Base-by-base conservation (phyloP, 2,888 invertebrate genomes). In the Aricia artaxerxes region DNA sequence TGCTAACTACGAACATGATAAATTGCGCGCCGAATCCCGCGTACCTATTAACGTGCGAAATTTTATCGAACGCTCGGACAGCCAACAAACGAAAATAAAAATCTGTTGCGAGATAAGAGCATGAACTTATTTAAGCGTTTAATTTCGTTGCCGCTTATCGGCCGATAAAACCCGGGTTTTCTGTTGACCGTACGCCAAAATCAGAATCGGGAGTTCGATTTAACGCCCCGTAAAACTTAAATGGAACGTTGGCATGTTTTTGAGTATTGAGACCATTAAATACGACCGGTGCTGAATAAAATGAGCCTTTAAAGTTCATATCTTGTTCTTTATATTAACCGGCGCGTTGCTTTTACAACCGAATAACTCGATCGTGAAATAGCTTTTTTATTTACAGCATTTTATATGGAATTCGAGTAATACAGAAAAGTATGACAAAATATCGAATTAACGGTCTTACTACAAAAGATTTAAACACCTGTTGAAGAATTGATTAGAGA, bases 191-290 rank as follows among this genome's bases (percentile, higher is more conserved):
- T 78, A 79, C 80, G 79, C 81, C 82, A 80, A 81, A 82, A 82
- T 82, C 82, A 82, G 79, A 82, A 83, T 83, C 81, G 79, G 80
- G 82, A 81, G 83, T 83, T 82, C 84, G 81, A 84, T 83, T 85
- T 85, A 82, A 84, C 83, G 83, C 83, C 79, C 81, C 83, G 82
- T 83, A 82, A 82, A 83, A 82, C 81, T 81, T 80, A 79, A 82
- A 83, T 83, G 80, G 81, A 83, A 82, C 81, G 78, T 77, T 78
- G 80, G 69, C 73, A 78, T 80, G 79, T 79, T 82, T 82, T 79
- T 81, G 78, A 72, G 78, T 81, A 80, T 81, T 61, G 76, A 64
- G 76, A 78, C 61, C 76, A 79, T 79, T 73, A 78, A 73, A 78
- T 60, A 73, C n/a, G 31, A 73, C 73, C 60, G 16, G 78, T 38